Evolutionary conservation across 2,797 vertebrate species (phyloP).

Genomic region (Trematomus bernacchii): DNA sequence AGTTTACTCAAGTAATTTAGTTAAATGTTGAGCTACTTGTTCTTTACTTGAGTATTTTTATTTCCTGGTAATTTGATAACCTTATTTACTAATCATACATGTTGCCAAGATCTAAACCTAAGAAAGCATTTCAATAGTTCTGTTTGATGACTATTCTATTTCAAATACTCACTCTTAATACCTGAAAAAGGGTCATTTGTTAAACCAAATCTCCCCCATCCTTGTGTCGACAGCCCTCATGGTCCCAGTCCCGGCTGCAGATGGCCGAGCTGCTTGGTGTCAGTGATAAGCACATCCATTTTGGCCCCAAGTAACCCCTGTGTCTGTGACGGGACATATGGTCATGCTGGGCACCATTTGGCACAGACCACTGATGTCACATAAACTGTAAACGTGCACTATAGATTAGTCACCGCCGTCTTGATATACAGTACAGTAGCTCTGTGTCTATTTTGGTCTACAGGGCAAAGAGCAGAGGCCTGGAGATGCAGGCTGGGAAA

Average conservation of each 20-base stretch:
- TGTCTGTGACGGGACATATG: constrained; percentile 84
- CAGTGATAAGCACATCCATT: constrained; percentile 78
- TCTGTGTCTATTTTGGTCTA: constrained; percentile 67
- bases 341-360: constrained; percentile 84
- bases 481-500: constrained; percentile 55
- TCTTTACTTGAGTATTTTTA: no score
- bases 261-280: constrained; percentile 83
- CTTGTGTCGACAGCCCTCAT: constrained; percentile 57
- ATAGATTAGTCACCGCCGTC: constrained; percentile 70
- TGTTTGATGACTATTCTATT: constrained; percentile 6
- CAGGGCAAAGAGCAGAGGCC: constrained; percentile 54
- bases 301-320: constrained; percentile 73
- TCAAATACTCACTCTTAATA: constrained; percentile 14
- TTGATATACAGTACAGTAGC: constrained; percentile 67
- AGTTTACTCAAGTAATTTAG: no score
- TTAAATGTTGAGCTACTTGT: no score
- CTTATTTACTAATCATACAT: no score
- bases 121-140: background rate
- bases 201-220: constrained; percentile 62
- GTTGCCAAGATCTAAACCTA: background rate
- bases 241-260: constrained; percentile 75
- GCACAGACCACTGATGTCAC: constrained; percentile 74
- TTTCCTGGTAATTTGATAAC: no score
- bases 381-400: constrained; percentile 75
- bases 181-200: constrained; percentile 45